These are phyloP conservation scores for Thalassarche chlororhynchos DNA, from an alignment of 2,113 vertebrate species.

Conservation along the genomic window DNA sequence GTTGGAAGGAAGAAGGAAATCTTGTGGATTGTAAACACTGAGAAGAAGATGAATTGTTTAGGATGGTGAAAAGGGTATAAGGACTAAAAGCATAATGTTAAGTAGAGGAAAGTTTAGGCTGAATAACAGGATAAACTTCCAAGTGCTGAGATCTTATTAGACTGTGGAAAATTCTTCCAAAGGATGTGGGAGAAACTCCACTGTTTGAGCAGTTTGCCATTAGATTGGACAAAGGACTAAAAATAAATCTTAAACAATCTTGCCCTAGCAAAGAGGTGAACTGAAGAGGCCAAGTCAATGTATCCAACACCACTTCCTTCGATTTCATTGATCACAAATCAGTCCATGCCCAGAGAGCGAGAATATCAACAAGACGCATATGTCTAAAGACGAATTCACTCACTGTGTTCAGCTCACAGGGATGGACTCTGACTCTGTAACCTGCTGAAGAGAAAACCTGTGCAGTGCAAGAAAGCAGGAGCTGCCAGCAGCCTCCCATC, in stretches of 20 bases:
- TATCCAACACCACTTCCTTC: not conserved
- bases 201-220: not conserved
- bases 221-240: not conserved
- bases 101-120: constrained; percentile 49
- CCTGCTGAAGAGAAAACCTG: not conserved
- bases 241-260: not conserved
- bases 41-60: constrained; percentile 61
- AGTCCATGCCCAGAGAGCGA: rapidly evolving
- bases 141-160: constrained; percentile 42
- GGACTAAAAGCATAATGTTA: not conserved
- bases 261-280: not conserved
- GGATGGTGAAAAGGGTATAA: constrained; percentile 50
- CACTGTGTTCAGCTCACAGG: rapidly evolving
- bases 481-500: not conserved
- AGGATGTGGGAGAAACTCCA: constrained; percentile 32
- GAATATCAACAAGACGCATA: rapidly evolving
- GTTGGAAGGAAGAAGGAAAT: constrained; percentile 66
- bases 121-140: constrained; percentile 37
- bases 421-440: not conserved
- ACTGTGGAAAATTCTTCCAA: constrained; percentile 47
- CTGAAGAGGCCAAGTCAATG: not conserved
- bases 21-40: constrained; percentile 68
- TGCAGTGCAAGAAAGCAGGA: not conserved
- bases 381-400: not conserved
- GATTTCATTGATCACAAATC: not conserved